Base-by-base conservation (phyloP, 2,888 invertebrate genomes). In the Eulithis testata region DNA sequence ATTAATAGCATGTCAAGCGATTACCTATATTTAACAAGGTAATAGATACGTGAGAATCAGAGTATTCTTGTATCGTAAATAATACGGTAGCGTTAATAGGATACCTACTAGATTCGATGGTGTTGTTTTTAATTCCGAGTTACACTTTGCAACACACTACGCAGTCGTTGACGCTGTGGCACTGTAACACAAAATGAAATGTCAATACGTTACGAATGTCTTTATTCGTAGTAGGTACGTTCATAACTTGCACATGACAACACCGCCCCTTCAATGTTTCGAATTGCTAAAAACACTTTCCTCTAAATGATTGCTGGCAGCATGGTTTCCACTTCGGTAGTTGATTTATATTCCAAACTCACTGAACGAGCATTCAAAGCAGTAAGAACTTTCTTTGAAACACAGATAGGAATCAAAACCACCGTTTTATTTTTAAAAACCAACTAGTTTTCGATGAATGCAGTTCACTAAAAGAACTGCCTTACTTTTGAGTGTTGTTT, bases 401-500 rank as follows among this genome's bases (percentile, higher is more conserved):
- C 52, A 65, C 52, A 71, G 74, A 77, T 74, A 73, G 37, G 60
- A 74, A 77, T 78, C 75, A 74, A 71, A 76, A 72, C 69, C 56
- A 65, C 63, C 66, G 65, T 69, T 73, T 75, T 76, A 74, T 72
- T 72, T 69, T 67, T 66, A 58, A 69, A 70, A 68, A 65, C 60
- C 60, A 71, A 70, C 72, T 72, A 73, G 66, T 74, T 71, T 57
- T 62, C 50, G 60, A 68, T 74, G 72, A 74, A 76, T 76, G 63
- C 60, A 57, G 71, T 72, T 80, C 58, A 36, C 45, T 58, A 58
- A 66, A 79, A 79, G 67, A 75, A 70, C 72, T 76, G 69, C 76
- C 68, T 73, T 74, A 68, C 75, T 76, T 80, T 76, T 73, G 75
- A 77, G 76, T 76, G 81, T 83, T 81, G 78, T 84, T 81, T 78